Percentiles rank a stretch among this genome's conserved stretches.
phyloP scores from a whole-genome alignment of 2,797 vertebrate species.

The Threskiornis aethiopicus region DNA sequence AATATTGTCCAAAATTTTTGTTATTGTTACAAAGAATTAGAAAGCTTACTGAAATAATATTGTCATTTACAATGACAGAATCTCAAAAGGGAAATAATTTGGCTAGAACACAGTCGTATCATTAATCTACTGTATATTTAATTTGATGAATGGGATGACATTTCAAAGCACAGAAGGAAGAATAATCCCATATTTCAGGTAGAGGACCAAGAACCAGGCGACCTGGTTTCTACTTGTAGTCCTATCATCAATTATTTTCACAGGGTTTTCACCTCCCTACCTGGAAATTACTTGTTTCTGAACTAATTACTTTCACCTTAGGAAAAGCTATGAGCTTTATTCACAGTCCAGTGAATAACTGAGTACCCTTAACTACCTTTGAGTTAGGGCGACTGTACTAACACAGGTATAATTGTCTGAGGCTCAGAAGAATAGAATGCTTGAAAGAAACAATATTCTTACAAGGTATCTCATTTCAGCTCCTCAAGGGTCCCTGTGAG shows the following conservation, averaged over 20 bases:
- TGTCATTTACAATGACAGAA: constrained; percentile 38
- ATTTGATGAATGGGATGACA: constrained; percentile 40
- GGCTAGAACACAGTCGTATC: not conserved
- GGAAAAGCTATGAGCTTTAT: not conserved
- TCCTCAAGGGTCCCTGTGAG: not conserved
- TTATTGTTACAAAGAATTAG: constrained; percentile 35
- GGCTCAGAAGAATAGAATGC: not conserved
- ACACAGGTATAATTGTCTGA: not conserved
- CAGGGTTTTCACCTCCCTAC: not conserved
- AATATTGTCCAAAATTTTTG: constrained; percentile 43
- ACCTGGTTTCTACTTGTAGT: not conserved
- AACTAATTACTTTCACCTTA: constrained; percentile 2
- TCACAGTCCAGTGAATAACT: not conserved
- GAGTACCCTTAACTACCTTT: not conserved
- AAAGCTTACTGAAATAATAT: constrained; percentile 37
- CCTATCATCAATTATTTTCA: not conserved
- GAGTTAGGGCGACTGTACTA: not conserved
- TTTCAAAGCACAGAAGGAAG: constrained; percentile 15
- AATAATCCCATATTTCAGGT: constrained; percentile 25
- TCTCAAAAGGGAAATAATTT: constrained; percentile 46
- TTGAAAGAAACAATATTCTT: not conserved
- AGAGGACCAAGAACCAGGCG: not conserved
- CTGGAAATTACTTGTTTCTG: not conserved
- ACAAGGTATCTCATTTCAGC: not conserved
- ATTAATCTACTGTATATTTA: constrained; percentile 44